Evolutionary conservation across 2,797 vertebrate genomes (phyloP), one percentile per base, ranked within the genome.

Genomic region (Phoxinus dragarum): DNA sequence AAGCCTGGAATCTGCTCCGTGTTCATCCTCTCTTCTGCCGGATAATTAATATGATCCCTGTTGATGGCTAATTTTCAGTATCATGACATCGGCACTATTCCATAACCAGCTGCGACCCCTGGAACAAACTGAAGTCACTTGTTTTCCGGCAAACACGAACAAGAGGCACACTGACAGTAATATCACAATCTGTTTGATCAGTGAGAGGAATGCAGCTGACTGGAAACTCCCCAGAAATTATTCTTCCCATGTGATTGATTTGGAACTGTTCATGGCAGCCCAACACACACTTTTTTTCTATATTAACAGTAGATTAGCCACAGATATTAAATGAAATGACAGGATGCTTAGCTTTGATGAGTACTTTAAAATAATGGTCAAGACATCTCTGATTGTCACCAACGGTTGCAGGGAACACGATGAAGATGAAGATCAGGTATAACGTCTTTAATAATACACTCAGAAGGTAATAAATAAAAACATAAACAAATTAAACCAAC

Each of bases 141-240:
- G 72, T 54, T 47, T 40, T 84, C 27, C 5, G 4, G 27, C 27
- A 36, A n/a, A 80, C 64, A 9, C 6, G 44, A 68, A 68, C 66
- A 81, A 81, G 66, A 40, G 21, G 21, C 56, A 44, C 74, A 52
- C 34, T 69, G 47, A 42, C 44, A 54, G 49, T 49, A 54, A 67
- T 52, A 36, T 61, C 31, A 31, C 7, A 34, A 36, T 84, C 36
- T 64, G 34, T 76, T 77, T 61, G 67, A 83, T 73, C 71, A 47
- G 52, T 49, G 17, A 27, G 34, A 40, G 34, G 31, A 71, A 71
- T 74, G 81, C 81, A 72, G 80, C 23, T 42, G 56, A 66, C 38
- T 73, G 69, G 56, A 66, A 83, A 44, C 54, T 75, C 54, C 81
- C 78, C 61, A 67, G 61, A 80, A 81, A 81, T 81, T 21, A 34